Conservation (phyloP, 2,797 vertebrate species). For the Chiroxiphia lanceolata region DNA sequence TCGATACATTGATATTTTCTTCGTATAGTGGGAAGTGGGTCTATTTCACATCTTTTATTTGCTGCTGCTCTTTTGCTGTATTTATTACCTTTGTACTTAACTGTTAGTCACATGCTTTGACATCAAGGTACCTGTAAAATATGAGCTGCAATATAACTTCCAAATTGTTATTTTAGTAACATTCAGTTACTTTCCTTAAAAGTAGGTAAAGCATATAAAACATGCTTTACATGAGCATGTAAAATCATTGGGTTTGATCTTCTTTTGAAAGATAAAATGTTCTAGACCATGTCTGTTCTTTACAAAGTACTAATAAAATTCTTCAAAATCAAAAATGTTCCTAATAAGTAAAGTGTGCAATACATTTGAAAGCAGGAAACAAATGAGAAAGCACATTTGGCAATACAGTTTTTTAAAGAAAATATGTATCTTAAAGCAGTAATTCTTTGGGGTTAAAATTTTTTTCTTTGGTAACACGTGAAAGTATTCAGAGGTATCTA, state of each 20-base stretch:
- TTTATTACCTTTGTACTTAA: neutral
- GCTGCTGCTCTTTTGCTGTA: neutral
- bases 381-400: neutral
- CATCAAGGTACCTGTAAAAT: neutral
- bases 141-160: neutral
- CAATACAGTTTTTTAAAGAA: neutral
- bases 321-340: neutral
- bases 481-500: neutral
- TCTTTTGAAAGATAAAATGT: neutral
- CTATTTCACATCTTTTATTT: neutral
- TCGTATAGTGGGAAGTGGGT: neutral
- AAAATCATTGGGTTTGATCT: neutral
- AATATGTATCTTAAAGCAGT: neutral
- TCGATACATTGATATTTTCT: neutral
- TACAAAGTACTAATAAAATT: neutral
- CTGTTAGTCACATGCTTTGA: neutral
- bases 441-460: neutral
- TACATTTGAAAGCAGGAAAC: neutral
- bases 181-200: neutral
- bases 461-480: neutral
- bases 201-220: neutral
- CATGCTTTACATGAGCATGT: neutral
- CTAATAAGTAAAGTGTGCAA: neutral
- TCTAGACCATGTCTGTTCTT: neutral
- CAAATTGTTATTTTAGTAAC: neutral